Evolutionary conservation across 1,140 invertebrate species (phyloP), one percentile per base, ranked within the genome.

Genomic region (Lepidostoma basale): DNA sequence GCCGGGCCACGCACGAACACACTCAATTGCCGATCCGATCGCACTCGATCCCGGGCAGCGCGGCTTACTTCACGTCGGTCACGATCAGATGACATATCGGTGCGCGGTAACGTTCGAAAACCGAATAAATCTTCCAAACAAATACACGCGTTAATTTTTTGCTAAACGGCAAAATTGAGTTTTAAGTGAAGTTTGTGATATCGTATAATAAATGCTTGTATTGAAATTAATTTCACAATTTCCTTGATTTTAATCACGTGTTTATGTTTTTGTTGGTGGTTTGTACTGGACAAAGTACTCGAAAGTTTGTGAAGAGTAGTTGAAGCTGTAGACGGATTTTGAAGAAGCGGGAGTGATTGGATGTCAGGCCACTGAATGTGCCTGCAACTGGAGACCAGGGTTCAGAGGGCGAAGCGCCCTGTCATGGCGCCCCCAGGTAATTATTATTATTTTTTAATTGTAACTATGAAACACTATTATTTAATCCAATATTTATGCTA

Each of bases 381-480:
- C 70, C 66, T 69, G 62, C 65, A 68, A 66, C 44, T 44, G 56
- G 60, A 59, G 42, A 30, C 47, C 47, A 49, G 36, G 44, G 47
- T 49, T 18, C 45, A 56, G 44, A 40, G 67, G 70, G 60, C 56
- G 60, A 56, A 60, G 49, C 65, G 52, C 62, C 42, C 33, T 2
- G 47, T 28, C 45, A 72, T 72, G 70, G 67, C 62, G 45, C 64
- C 66, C 20, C 67, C 70, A 68, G 70, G 70, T 72, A 44, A 68
- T n/a, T n/a, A n/a, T n/a, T n/a, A n/a, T n/a, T n/a, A n/a, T n/a
- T n/a, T n/a, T n/a, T n/a, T n/a, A n/a, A n/a, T n/a, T n/a, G n/a
- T n/a, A n/a, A n/a, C n/a, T n/a, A n/a, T n/a, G n/a, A n/a, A n/a
- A n/a, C n/a, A n/a, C n/a, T n/a, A n/a, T n/a, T n/a, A n/a, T n/a